Conservation (phyloP, 2,888 invertebrate species). For the Toxonevra muliebris region DNA sequence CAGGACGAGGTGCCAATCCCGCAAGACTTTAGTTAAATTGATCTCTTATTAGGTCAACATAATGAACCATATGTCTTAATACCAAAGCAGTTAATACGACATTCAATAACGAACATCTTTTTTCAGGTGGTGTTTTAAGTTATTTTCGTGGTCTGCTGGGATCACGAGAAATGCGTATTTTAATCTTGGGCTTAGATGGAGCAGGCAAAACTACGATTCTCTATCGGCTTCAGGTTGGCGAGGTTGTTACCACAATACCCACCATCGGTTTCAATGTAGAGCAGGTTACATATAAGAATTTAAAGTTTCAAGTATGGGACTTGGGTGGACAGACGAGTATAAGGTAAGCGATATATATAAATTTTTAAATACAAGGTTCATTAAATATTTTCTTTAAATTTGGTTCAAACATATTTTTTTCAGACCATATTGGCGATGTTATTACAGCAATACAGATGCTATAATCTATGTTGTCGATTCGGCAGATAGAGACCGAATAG, state of each 20-base stretch:
- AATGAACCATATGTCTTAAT: too few species aligned
- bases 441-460: conserved; percentile 99
- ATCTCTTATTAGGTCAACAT: conserved; percentile 10
- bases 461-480: conserved; percentile 99
- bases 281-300: conserved; percentile 98
- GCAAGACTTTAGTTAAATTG: conserved; percentile 13
- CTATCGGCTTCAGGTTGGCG: conserved; percentile 97
- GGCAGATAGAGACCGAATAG: conserved; percentile 97
- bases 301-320: conserved; percentile 99
- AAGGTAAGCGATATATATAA: conserved; percentile 70
- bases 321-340: conserved; percentile 99
- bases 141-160: conserved; percentile 96
- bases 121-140: conserved; percentile 91
- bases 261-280: conserved; percentile 99
- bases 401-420: conserved; percentile 1
- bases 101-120: neutral
- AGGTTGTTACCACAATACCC: conserved; percentile 97
- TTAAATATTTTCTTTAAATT: neutral
- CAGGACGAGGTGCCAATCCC: conserved; percentile 10
- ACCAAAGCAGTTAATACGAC: too few species aligned
- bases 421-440: conserved; percentile 99
- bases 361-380: too few species aligned
- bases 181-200: conserved; percentile 97
- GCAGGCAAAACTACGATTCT: conserved; percentile 99
- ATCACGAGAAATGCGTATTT: conserved; percentile 96